These are phyloP conservation scores for Teinopalpus imperialis DNA, from an alignment of 2,888 invertebrate species.

Conservation along the genomic window DNA sequence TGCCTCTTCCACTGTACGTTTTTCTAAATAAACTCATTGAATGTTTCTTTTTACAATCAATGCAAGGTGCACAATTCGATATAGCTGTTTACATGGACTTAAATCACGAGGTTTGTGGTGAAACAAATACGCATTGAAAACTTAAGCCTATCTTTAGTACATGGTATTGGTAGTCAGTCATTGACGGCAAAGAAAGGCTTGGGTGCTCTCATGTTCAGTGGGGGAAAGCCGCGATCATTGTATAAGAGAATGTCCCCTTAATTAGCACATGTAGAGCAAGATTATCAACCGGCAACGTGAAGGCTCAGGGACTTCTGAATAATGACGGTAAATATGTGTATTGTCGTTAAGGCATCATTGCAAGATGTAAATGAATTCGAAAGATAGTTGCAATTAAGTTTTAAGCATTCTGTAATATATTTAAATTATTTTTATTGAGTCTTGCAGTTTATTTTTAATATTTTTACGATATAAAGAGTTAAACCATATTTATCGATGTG, in stretches of 20 bases:
- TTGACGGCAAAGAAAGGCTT: conserved; percentile 57
- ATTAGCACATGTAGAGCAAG: conserved; percentile 76
- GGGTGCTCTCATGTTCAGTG: conserved; percentile 49
- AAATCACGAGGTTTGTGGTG: conserved; percentile 39
- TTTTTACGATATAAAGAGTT: too few species aligned
- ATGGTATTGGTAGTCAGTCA: conserved; percentile 69
- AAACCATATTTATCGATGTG: too few species aligned
- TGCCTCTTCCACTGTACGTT: background rate
- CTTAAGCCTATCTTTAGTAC: conserved; percentile 58
- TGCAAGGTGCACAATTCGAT: background rate
- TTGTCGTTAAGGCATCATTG: background rate
- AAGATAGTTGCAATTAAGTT: background rate
- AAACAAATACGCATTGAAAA: conserved; percentile 65
- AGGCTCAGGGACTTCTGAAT: conserved; percentile 63
- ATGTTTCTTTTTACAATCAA: conserved; percentile 33
- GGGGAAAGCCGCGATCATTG: conserved; percentile 72
- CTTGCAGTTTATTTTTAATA: too few species aligned
- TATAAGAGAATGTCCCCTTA: conserved; percentile 65
- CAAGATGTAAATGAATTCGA: too few species aligned
- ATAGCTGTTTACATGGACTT: background rate
- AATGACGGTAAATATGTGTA: conserved; percentile 47
- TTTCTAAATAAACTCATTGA: conserved; percentile 23
- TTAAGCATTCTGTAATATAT: too few species aligned
- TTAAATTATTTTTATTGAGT: too few species aligned
- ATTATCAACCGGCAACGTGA: conserved; percentile 66